Base-by-base conservation (phyloP, 37 sponge, comb jelly and placozoan genomes). In the Haliclona indistincta region DNA sequence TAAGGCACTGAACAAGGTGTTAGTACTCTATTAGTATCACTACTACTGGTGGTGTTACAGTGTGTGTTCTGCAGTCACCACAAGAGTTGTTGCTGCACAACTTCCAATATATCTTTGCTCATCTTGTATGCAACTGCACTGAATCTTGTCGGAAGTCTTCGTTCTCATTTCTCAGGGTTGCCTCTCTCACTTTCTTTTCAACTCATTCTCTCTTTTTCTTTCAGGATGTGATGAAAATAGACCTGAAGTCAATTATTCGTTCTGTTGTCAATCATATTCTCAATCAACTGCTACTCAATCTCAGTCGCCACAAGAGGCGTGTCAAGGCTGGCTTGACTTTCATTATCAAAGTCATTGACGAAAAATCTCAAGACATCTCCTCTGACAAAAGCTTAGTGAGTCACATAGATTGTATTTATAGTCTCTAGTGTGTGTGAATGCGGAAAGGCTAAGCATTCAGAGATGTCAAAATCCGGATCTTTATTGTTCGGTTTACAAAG, bases 61-160 rank as follows among this genome's bases (percentile, higher is more conserved):
- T 5, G 4, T 54, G 23, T 55, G 7, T 26, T 30, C 25, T 40
- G 35, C 67, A 81, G 82, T 63, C 7, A 38, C 26, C 41, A 5
- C 45, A 64, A 38, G 38, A 43, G 35, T 56, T 87, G 65, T 10
- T 88, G 54, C 78, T 88, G 36, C 71, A 75, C 3, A 77, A 73
- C 47, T 76, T 87, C 42, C 80, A 79, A 54, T 90, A 79, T 64
- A 71, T 92, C 1, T 83, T 79, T 43, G 54, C 89, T 0, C 54
- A 88, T 56, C 32, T 92, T 11, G 63, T 88, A 4, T 33, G 58
- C n/a, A 73, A 64, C 38, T 84, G 93, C 34, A 43, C 64, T 17
- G 72, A 87, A 43, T 44, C 70, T 43, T 77, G 76, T 35, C 73
- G 76, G 20, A 40, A 67, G 15, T 58, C 65, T 23, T 82, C 70